Evolutionary conservation across 2,888 invertebrate species (phyloP), one percentile per base, ranked within the genome.

Genomic region (Drosophila percnosoma): DNA sequence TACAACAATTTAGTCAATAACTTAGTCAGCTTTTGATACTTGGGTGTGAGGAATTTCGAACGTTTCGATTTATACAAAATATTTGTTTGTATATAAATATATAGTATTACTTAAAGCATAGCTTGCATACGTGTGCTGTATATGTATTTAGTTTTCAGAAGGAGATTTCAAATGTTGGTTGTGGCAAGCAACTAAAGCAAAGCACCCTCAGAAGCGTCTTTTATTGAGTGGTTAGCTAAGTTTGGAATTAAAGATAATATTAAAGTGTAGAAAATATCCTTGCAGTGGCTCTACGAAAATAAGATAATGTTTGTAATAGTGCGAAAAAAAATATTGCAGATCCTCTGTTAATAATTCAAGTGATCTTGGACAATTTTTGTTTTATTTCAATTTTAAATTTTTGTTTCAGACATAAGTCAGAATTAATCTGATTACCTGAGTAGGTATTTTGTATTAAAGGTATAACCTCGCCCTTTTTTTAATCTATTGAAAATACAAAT

Each of bases 1-100:
- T 66, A 73, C 40, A 68, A 66, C 29, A 64, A 59, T 77, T 63
- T 45, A 31, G 27, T 68, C 52, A 55, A 53, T 74, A 78, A 55
- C 75, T 82, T 70, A 87, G 88, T 91, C 90, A 89, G 83, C 82
- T 78, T 92, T 91, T 91, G 92, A 91, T 92, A 92, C 91, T 92
- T 92, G 91, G 91, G 91, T 84, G 78, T 83, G 91, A 91, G 91
- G 91, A 91, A 83, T 79, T 80, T 29, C 31, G 40, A 54, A 59
- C 45, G 58, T 64, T 71, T 34, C 42, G 15, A 51, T 58, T 42
- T 54, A 61, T 52, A 63, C 51, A 72, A 65, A 52, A 51, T 66
- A 66, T 68, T 33, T 72, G 59, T 66, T 38, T 72, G 59, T 66
- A 48, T 55, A 45, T 52, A 45, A 65, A 38, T 36, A 54, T 40